A percentile compares a stretch with the other conserved stretches of the same genome.
phyloP scores from a whole-genome alignment of 2,113 vertebrate genomes.

The Psittacus erithacus region DNA sequence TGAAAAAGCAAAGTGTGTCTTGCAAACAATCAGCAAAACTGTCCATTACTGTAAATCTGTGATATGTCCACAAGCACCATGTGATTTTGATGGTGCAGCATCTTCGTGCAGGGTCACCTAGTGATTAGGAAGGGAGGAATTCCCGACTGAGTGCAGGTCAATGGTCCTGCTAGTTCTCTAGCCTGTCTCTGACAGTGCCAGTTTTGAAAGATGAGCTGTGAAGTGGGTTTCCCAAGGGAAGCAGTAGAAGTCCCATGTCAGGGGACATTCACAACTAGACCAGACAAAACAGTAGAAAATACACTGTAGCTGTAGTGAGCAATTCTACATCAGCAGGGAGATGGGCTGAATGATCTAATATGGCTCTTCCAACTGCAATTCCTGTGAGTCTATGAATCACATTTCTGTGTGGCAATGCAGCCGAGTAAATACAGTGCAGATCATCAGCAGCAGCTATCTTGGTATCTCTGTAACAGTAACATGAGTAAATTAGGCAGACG shows the following conservation, averaged over 20 bases:
- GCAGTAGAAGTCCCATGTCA: conserved; percentile 2
- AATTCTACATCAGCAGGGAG: conserved; percentile 57
- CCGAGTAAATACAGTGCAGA: conserved; percentile 63
- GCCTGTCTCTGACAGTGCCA: conserved; percentile 25
- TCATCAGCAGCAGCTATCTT: conserved; percentile 54
- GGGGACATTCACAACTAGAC: conserved; percentile 42
- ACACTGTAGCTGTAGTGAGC: conserved; percentile 13
- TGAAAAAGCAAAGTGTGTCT: neutral
- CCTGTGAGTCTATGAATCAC: conserved; percentile 66
- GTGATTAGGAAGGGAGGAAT: conserved; percentile 19
- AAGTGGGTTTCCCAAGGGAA: conserved; percentile 27
- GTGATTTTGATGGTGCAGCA: neutral
- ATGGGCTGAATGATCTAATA: conserved; percentile 66
- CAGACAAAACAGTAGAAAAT: conserved; percentile 60
- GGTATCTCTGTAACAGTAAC: conserved; percentile 57
- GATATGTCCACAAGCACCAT: neutral
- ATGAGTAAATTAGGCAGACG: conserved; percentile 67
- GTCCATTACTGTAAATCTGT: neutral
- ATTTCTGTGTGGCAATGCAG: conserved; percentile 54
- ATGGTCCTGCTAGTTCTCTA: neutral
- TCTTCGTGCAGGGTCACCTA: neutral
- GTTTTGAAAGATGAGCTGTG: conserved; percentile 51
- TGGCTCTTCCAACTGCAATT: conserved; percentile 64
- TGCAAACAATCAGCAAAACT: neutral
- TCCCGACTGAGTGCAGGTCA: neutral